Evolutionary conservation across 2,113 vertebrate genomes (phyloP), one percentile per base, ranked within the genome.

Genomic region (Apaloderma vittatum): DNA sequence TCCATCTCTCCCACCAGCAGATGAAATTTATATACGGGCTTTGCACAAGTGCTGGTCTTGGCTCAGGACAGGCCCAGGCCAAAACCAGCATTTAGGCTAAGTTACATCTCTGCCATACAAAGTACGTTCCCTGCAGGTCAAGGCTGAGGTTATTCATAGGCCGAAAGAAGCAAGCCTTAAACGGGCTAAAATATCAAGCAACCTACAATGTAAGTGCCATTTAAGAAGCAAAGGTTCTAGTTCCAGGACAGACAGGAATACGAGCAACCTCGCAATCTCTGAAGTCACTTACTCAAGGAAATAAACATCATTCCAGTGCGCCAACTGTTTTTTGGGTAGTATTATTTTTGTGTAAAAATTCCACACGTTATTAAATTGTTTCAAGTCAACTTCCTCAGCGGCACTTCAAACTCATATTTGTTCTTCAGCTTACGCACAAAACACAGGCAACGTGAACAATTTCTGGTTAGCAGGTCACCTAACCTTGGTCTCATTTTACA

Each of bases 401-500:
- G 75, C 86, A 90, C 81, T 90, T 86, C 78, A 90, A 93, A 80
- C 73, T 57, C 20, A 0, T 78, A 30, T 90, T 92, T 90, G 67
- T 66, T 94, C 91, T 95, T 74, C 71, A 65, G 76, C 71, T 88
- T 94, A 78, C 65, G 80, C 85, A 86, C 81, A 83, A 63, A 63
- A 89, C 91, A 82, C 22, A 46, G 57, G 40, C 62, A 65, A 63
- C 70, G 43, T 45, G 77, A 94, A 85, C 92, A 90, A 92, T 49
- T 93, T 89, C 95, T 94, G 76, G 88, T 93, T 94, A 97, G 72
- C 88, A 91, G 93, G 93, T 95, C 93, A 94, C 85, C 88, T 95
- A 94, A 92, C 79, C 88, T 84, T 36, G 61, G 79, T 67, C 94
- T 97, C 88, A 75, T 97, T 95, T 94, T 94, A 95, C 90, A 93